Evolutionary conservation across 2,797 vertebrate species (phyloP).

Genomic region (Amphiprion clarkii): DNA sequence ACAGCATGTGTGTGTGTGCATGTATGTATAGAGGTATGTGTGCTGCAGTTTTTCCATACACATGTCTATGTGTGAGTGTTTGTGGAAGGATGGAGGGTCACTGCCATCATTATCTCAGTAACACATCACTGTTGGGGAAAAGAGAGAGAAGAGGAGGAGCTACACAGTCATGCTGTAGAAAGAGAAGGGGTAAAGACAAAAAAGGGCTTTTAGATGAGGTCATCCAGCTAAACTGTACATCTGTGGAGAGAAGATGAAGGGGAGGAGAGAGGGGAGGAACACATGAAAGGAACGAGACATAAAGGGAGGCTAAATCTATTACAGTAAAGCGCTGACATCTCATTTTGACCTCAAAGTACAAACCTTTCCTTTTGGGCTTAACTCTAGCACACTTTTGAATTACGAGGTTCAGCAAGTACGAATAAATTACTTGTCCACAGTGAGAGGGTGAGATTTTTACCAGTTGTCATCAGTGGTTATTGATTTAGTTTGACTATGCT

Average conservation of each 20-base stretch:
- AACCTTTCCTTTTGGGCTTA: background rate
- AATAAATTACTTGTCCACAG: background rate
- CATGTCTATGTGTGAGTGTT: conserved; percentile 51
- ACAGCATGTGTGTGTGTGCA: conserved; percentile 76
- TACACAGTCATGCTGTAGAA: conserved; percentile 87
- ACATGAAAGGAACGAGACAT: conserved; percentile 36
- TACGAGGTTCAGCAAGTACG: background rate
- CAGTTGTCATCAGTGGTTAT: background rate
- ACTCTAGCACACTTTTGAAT: background rate
- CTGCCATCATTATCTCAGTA: conserved; percentile 87
- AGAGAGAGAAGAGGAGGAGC: conserved; percentile 83
- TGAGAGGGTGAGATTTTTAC: background rate
- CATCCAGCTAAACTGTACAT: conserved; percentile 81
- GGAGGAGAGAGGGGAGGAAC: conserved; percentile 34
- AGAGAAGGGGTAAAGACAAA: conserved; percentile 82
- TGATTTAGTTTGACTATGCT: background rate
- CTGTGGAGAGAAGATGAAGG: conserved; percentile 82
- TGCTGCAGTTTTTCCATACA: conserved; percentile 57
- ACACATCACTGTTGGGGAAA: conserved; percentile 86
- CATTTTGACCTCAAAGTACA: conserved; percentile 13
- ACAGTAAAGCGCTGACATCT: conserved; percentile 5
- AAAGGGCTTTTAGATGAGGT: conserved; percentile 83
- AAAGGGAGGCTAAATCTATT: conserved; percentile 9
- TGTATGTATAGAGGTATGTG: conserved; percentile 65
- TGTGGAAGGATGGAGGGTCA: conserved; percentile 75